phyloP scores from a whole-genome alignment of 2,888 invertebrate genomes.

The Lasioglossum oenotherae region DNA sequence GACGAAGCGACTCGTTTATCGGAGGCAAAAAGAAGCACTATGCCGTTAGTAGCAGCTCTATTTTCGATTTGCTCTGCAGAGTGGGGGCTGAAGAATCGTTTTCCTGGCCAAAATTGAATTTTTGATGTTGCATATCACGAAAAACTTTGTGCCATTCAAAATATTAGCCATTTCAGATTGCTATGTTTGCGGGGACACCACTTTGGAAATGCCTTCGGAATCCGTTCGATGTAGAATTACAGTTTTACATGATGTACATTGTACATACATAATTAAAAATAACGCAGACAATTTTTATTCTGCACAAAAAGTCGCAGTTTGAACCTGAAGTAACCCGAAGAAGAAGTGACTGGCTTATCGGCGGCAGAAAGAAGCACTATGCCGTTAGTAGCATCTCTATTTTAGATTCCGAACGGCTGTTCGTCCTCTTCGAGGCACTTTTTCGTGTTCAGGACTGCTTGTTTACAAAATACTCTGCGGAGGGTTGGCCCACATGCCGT shows the following conservation, averaged over 20 bases:
- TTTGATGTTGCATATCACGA: too few species aligned
- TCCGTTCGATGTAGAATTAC: too few species aligned
- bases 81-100: too few species aligned
- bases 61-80: not conserved
- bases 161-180: not conserved
- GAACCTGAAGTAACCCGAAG: not conserved
- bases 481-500: conserved; percentile 55
- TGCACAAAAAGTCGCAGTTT: too few species aligned
- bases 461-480: conserved; percentile 71
- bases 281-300: too few species aligned
- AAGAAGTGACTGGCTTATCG: not conserved
- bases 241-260: too few species aligned
- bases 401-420: not conserved
- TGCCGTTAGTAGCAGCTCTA: not conserved
- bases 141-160: not conserved
- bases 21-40: not conserved
- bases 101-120: too few species aligned
- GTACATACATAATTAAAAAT: too few species aligned
- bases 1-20: not conserved
- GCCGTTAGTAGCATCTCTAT: not conserved
- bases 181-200: not conserved
- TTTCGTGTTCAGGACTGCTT: conserved; percentile 65
- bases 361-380: not conserved
- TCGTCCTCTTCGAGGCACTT: conserved; percentile 8
- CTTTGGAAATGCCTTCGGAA: not conserved